phyloP scores from a whole-genome alignment of 2,888 invertebrate species.

The Sylvicola cinctus region DNA sequence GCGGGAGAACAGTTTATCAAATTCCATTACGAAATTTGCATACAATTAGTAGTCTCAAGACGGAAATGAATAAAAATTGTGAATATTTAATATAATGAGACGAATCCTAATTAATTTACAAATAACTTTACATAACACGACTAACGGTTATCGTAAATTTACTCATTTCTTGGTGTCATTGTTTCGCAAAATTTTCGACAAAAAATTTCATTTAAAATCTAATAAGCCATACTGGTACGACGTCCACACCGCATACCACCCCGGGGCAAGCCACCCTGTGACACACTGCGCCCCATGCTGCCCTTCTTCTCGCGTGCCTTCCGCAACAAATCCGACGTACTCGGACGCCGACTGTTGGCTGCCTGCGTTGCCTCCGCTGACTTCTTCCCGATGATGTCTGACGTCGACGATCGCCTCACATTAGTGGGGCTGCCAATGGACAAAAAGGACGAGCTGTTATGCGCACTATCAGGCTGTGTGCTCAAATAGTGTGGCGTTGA shows the following conservation, averaged over 20 bases:
- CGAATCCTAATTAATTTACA: too few relatives aligned
- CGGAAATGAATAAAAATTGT: too few relatives aligned
- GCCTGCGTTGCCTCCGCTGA: slow-evolving; percentile 7
- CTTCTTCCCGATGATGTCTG: slow-evolving; percentile 17
- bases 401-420: slow-evolving; percentile 24
- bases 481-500: slow-evolving; percentile 16
- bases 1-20: too few relatives aligned
- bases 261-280: slow-evolving; percentile 20
- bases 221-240: slow-evolving; percentile 23
- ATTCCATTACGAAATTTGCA: too few relatives aligned
- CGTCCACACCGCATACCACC: slow-evolving; percentile 18
- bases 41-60: too few relatives aligned
- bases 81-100: too few relatives aligned
- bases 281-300: slow-evolving; percentile 21
- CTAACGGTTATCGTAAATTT: too few relatives aligned
- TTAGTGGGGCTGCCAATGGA: slow-evolving; percentile 12
- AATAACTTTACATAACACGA: too few relatives aligned
- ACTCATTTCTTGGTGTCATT: too few relatives aligned
- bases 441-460: slow-evolving; percentile 16
- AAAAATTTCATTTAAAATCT: too few relatives aligned
- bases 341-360: slow-evolving; percentile 18
- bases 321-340: slow-evolving; percentile 22
- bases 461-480: slow-evolving; percentile 13
- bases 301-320: slow-evolving; percentile 22
- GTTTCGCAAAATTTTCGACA: too few relatives aligned